These are phyloP conservation scores for Halocynthia aurantium DNA, from an alignment of 23 tunicate species.

Conservation along the genomic window DNA sequence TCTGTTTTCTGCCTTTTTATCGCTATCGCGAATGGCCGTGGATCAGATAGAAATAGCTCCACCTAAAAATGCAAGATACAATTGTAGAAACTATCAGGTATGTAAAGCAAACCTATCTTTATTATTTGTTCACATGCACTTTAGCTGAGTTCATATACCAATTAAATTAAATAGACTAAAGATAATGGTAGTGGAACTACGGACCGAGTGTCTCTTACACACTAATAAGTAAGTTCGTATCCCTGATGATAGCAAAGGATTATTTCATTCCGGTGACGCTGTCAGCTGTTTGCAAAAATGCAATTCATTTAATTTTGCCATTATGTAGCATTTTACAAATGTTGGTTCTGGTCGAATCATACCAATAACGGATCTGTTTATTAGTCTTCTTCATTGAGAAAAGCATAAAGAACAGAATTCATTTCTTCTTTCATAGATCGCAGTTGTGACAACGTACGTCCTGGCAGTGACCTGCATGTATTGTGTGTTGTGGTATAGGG, in stretches of 20 bases:
- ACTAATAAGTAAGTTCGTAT: neutral
- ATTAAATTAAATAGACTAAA: neutral
- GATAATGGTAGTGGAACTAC: no score
- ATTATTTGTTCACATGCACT: neutral
- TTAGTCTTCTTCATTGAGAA: no score
- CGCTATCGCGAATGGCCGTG: neutral
- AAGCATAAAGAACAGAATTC: no score
- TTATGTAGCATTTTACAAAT: no score
- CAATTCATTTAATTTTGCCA: no score
- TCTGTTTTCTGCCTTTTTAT: neutral
- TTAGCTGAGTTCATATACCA: neutral
- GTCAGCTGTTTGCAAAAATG: neutral
- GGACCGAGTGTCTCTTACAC: neutral
- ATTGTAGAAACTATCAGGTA: conserved; percentile 27
- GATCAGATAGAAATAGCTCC: conserved; percentile 17
- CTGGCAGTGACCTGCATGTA: conserved; percentile 43
- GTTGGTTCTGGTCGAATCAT: no score
- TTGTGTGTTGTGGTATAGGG: conserved; percentile 67
- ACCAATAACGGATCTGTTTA: no score
- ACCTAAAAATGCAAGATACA: neutral
- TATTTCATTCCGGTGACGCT: neutral
- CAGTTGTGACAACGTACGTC: conserved; percentile 56
- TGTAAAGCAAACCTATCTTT: neutral
- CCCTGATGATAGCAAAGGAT: neutral
- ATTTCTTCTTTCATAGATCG: conserved; percentile 29